A percentile compares a stretch with the other conserved stretches of the same genome.
These are phyloP conservation scores for Ceuthmochares aereus DNA, from an alignment of 2,113 vertebrate genomes.

Conservation along the genomic window DNA sequence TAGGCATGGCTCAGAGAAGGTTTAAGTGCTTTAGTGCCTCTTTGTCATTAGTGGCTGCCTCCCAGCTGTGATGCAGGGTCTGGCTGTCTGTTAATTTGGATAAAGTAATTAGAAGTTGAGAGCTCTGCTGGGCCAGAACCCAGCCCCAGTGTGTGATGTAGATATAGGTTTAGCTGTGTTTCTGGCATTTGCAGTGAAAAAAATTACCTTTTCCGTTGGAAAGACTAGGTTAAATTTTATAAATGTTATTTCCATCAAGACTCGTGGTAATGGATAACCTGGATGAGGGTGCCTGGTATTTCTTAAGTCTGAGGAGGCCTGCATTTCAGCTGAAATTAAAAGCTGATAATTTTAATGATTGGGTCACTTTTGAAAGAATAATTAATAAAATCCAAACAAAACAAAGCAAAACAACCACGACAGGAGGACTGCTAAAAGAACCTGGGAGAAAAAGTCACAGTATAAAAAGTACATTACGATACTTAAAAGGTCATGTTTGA, in stretches of 20 bases:
- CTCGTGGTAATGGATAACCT: background rate
- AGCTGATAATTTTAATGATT: background rate
- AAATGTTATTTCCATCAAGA: background rate
- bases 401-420: background rate
- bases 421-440: background rate
- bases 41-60: background rate
- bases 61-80: background rate
- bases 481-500: background rate
- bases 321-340: background rate
- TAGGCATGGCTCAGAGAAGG: background rate
- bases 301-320: background rate
- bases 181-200: background rate
- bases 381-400: background rate
- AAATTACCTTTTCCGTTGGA: background rate
- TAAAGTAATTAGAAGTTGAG: constrained; percentile 14
- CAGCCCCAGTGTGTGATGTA: background rate
- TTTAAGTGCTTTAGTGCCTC: constrained; percentile 19
- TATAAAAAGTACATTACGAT: background rate
- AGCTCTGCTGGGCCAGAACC: background rate
- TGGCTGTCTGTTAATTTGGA: constrained; percentile 15
- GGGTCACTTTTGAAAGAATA: background rate
- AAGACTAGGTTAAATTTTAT: background rate
- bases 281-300: background rate
- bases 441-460: rapidly evolving
- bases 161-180: background rate